Evolutionary conservation across 2,113 vertebrate genomes (phyloP), one percentile per base, ranked within the genome.

Genomic region (Panthera uncia): DNA sequence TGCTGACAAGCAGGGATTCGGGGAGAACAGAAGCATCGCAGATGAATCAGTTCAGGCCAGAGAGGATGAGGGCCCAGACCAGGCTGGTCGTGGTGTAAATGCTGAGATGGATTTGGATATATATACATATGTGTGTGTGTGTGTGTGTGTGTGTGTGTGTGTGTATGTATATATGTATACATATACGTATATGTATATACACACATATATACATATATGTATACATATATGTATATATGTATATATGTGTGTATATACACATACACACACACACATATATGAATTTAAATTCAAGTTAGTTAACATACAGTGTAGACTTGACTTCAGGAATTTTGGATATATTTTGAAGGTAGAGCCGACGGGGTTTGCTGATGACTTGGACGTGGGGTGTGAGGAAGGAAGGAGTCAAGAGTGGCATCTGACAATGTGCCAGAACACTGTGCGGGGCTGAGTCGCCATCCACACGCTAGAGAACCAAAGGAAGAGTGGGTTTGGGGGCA

Each of bases 81-180:
- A 2, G 36, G 73, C 36, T 48, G 68, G 48, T 16, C 0, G 14
- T 3, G 4, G 16, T 10, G 69, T 19, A 50, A 33, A 21, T 9
- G 25, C 73, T 1, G 5, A 41, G 52, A 31, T 3, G 5, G 48
- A 55, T 52, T 65, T 1, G 8, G 19, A 48, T 41, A 38, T 6
- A 41, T 0, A 45, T 45, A 45, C 45, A 45, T 45, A 9, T 45
- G 0, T 45, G 41, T 45, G 7, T 45, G 41, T 45, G 45, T 23
- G 15, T 55, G 18, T 55, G 52, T 19, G 5, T 55, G 1, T 55
- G 52, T 55, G 16, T 55, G 52, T 55, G 16, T 55, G 5, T 55
- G 0, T 55, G 5, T 55, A 16, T 55, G 7, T 21, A 19, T 7
- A 19, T 21, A 7, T 1, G 7, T 21, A 36, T n/a, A n/a, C n/a